phyloP scores from a whole-genome alignment of 2,113 vertebrate species.

The Ailuropoda melanoleuca region DNA sequence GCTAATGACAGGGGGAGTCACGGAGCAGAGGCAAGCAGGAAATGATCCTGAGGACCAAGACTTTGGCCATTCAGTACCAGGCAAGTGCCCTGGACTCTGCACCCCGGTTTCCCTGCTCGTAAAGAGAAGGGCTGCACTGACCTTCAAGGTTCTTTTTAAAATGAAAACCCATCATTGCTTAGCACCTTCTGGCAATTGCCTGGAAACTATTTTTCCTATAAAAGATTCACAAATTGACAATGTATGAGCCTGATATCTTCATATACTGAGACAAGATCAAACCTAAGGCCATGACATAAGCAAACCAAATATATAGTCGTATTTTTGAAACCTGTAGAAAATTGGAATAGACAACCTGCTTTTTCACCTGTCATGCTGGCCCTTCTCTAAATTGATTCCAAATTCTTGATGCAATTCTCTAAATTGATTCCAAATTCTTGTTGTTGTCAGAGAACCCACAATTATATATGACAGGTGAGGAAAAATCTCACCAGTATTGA shows the following conservation, averaged over 20 bases:
- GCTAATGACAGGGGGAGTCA: not conserved
- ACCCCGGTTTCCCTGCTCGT: not conserved
- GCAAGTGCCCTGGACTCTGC: too few species aligned
- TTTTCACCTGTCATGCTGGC: not conserved
- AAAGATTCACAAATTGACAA: not conserved
- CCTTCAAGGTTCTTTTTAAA: not conserved
- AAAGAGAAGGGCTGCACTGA: not conserved
- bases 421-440: not conserved
- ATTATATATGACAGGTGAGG: not conserved
- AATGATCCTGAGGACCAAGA: not conserved
- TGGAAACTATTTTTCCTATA: not conserved
- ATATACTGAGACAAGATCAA: not conserved
- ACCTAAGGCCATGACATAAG: not conserved
- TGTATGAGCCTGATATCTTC: not conserved
- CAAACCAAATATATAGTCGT: accelerated
- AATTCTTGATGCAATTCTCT: not conserved
- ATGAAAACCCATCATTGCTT: not conserved
- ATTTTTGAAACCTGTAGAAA: not conserved
- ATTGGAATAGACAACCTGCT: not conserved
- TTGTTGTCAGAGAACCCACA: not conserved
- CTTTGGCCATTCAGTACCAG: not conserved
- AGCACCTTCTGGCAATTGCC: not conserved
- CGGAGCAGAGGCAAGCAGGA: too few species aligned
- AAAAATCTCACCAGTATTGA: not conserved
- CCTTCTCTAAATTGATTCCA: not conserved